A percentile compares a stretch with the other conserved stretches of the same genome.
Evolutionary conservation across 2,888 invertebrate species (phyloP).

Genomic region (Latrodectus elegans): DNA sequence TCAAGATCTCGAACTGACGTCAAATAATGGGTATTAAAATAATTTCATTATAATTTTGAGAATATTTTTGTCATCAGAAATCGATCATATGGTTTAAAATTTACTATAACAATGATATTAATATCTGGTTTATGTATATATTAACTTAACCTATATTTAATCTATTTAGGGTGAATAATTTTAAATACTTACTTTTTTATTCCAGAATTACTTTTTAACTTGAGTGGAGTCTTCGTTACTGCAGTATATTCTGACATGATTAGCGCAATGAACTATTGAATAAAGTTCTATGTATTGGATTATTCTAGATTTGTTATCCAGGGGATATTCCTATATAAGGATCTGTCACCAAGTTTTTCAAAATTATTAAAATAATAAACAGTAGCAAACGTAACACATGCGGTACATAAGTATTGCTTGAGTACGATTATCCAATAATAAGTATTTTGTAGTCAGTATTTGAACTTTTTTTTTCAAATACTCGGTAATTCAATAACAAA

Average conservation of each 20-base stretch:
- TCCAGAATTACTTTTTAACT: slow-evolving; percentile 49
- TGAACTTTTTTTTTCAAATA: too few relatives aligned
- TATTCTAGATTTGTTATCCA: too few relatives aligned
- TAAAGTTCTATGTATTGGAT: too few relatives aligned
- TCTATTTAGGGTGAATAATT: not conserved
- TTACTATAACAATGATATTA: not conserved
- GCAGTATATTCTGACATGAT: slow-evolving; percentile 54
- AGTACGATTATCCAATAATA: too few relatives aligned
- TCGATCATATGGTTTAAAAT: not conserved
- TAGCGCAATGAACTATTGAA: not conserved
- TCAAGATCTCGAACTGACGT: too few relatives aligned
- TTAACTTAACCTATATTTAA: not conserved
- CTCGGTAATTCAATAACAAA: too few relatives aligned
- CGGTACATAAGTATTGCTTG: too few relatives aligned
- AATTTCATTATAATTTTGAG: not conserved
- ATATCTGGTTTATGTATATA: not conserved
- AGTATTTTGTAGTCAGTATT: too few relatives aligned
- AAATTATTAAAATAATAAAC: too few relatives aligned
- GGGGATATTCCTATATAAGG: too few relatives aligned
- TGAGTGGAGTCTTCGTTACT: slow-evolving; percentile 34
- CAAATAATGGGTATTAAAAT: not conserved
- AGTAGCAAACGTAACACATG: too few relatives aligned
- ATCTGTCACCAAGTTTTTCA: too few relatives aligned
- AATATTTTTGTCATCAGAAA: not conserved
- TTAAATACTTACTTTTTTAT: slow-evolving; percentile 60